Evolutionary conservation across 2,888 invertebrate species (phyloP).

Genomic region (Pachymerium ferrugineum): DNA sequence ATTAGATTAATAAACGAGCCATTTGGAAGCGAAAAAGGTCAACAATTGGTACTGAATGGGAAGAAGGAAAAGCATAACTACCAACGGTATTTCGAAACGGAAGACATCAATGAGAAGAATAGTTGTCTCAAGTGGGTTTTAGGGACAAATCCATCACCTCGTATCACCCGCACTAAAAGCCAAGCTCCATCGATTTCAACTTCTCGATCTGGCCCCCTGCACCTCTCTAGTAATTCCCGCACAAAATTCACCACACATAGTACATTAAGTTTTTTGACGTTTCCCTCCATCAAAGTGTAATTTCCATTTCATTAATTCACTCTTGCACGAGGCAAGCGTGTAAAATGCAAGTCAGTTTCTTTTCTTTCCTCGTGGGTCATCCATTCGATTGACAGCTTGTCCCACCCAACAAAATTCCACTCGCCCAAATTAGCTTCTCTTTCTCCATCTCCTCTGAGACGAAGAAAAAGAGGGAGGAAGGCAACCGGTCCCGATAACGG

Average conservation of each 20-base stretch:
- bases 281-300: conserved; percentile 25
- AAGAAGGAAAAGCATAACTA: not conserved
- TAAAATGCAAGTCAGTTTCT: conserved; percentile 25
- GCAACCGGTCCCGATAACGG: conserved; percentile 15
- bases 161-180: conserved; percentile 11
- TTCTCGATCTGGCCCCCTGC: not conserved
- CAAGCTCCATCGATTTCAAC: conserved; percentile 18
- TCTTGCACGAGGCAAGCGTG: conserved; percentile 6
- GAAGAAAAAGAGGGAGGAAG: not conserved
- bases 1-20: not conserved
- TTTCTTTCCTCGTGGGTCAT: conserved; percentile 23
- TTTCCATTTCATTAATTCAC: conserved; percentile 24
- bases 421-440: conserved; percentile 27
- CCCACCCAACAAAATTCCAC: conserved; percentile 23
- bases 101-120: conserved; percentile 24
- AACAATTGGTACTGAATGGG: not conserved
- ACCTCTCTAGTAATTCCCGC: not conserved
- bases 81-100: not conserved
- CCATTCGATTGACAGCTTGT: conserved; percentile 23
- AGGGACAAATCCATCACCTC: conserved; percentile 25
- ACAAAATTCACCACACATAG: conserved; percentile 18
- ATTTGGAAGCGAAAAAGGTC: not conserved
- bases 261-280: conserved; percentile 24
- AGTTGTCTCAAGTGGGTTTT: conserved; percentile 27
- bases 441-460: not conserved